A percentile compares a stretch with the other conserved stretches of the same genome.
Evolutionary conservation across 2,113 vertebrate species (phyloP).

Genomic region (Silurus meridionalis): DNA sequence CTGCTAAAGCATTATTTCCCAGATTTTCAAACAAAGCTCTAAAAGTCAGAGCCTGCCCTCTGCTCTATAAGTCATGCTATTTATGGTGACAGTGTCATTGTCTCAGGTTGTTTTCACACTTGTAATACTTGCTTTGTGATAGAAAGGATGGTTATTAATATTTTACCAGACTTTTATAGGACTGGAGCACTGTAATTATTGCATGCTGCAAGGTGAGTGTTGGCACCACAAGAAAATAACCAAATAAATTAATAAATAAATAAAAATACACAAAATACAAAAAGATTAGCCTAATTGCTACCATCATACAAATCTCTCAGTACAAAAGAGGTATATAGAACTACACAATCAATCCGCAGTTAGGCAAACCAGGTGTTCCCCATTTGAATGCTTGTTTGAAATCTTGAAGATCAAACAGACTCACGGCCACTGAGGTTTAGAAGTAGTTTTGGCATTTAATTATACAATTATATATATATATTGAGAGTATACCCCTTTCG

Average conservation of each 20-base stretch:
- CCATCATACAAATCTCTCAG: neutral
- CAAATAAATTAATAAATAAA: neutral
- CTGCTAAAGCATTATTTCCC: slow-evolving; percentile 8
- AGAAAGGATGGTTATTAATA: neutral
- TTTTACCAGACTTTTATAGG: neutral
- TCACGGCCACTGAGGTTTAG: neutral
- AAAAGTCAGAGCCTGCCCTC: slow-evolving; percentile 1
- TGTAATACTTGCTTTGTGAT: neutral
- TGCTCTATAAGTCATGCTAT: slow-evolving; percentile 21
- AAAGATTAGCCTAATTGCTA: neutral
- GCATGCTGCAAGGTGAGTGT: neutral
- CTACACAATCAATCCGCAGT: neutral
- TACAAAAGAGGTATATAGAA: neutral
- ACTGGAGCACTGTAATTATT: neutral
- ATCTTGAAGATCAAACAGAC: neutral
- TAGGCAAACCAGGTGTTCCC: too few species aligned
- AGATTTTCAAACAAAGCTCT: slow-evolving; percentile 4
- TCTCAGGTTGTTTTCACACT: neutral
- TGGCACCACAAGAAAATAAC: neutral
- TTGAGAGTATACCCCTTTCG: neutral
- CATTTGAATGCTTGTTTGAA: neutral
- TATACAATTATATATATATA: too few species aligned
- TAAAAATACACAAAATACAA: neutral
- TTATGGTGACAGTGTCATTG: slow-evolving; percentile 15
- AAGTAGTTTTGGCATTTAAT: neutral